Evolutionary conservation across 2,797 vertebrate species (phyloP).

Genomic region (Nannoperca australis): DNA sequence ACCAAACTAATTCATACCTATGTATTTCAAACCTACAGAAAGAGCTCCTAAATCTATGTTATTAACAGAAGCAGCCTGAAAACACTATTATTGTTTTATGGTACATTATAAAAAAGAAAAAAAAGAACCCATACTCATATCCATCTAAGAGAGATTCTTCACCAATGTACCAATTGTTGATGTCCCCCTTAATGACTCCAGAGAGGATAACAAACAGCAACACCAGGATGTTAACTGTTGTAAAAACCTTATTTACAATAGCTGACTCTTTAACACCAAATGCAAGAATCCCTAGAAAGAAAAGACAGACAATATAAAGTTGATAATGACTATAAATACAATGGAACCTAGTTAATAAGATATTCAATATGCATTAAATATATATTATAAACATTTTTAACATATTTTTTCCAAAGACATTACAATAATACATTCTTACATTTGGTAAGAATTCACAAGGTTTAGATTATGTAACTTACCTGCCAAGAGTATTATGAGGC

Average conservation of each 20-base stretch:
- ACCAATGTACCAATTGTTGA: slow-evolving; percentile 85
- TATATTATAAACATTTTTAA: not conserved
- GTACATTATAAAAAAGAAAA: not conserved
- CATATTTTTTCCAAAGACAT: not conserved
- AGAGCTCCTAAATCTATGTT: not conserved
- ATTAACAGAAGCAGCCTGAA: not conserved
- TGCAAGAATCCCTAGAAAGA: slow-evolving; percentile 86
- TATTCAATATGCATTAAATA: not conserved
- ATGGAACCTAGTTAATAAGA: not conserved
- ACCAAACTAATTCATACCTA: not conserved
- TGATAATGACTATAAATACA: not conserved
- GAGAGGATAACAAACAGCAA: slow-evolving; percentile 88
- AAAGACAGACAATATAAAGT: slow-evolving; percentile 23
- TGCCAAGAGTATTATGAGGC: slow-evolving; percentile 89
- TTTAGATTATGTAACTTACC: slow-evolving; percentile 68
- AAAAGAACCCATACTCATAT: slow-evolving; percentile 50
- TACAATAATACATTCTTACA: not conserved
- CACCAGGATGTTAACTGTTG: slow-evolving; percentile 85
- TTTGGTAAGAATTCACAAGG: not conserved
- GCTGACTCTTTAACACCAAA: slow-evolving; percentile 91
- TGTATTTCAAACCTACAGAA: not conserved
- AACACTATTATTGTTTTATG: not conserved
- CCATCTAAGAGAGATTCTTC: slow-evolving; percentile 70
- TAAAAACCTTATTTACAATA: slow-evolving; percentile 89
- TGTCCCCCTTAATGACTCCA: slow-evolving; percentile 88